These are phyloP conservation scores for Trachymyrmex cornetzi DNA, from an alignment of 1,140 invertebrate genomes.

Conservation along the genomic window DNA sequence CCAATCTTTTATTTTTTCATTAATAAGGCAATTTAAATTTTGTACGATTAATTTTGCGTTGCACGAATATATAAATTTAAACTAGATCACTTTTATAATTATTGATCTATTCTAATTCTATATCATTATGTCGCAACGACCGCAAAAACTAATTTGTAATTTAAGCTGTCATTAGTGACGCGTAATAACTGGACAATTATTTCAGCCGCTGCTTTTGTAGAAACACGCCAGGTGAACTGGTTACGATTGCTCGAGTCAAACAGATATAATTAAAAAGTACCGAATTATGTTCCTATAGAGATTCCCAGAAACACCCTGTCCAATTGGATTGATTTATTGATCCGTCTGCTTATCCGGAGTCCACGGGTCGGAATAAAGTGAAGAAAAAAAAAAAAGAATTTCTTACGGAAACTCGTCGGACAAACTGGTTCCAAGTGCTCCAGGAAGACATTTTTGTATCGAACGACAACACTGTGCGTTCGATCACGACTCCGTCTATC, in stretches of 20 bases:
- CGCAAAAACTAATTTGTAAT: constrained; percentile 4
- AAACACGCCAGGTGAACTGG: not conserved
- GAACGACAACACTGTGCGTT: constrained; percentile 68
- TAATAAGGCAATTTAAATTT: not conserved
- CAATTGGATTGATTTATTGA: constrained; percentile 19
- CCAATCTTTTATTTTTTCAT: constrained; percentile 1
- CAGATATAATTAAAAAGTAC: not conserved
- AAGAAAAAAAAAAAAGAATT: not conserved
- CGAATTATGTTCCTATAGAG: not conserved
- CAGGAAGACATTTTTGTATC: constrained; percentile 68
- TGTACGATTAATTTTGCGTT: not conserved
- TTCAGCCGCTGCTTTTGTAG: not conserved
- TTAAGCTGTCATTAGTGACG: constrained; percentile 6
- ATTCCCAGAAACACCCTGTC: constrained; percentile 16
- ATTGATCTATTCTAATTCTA: not conserved
- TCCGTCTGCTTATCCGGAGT: not conserved
- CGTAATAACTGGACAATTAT: constrained; percentile 6
- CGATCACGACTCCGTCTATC: constrained; percentile 46
- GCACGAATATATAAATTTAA: not conserved
- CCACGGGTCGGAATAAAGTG: constrained; percentile 15
- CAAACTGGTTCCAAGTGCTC: constrained; percentile 65
- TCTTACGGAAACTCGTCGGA: constrained; percentile 48
- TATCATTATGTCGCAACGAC: not conserved
- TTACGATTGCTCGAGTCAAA: not conserved
- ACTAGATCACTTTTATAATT: not conserved